Evolutionary conservation across 2,797 vertebrate species (phyloP), one percentile per base, ranked within the genome.

Genomic region (Acanthurus tractus): DNA sequence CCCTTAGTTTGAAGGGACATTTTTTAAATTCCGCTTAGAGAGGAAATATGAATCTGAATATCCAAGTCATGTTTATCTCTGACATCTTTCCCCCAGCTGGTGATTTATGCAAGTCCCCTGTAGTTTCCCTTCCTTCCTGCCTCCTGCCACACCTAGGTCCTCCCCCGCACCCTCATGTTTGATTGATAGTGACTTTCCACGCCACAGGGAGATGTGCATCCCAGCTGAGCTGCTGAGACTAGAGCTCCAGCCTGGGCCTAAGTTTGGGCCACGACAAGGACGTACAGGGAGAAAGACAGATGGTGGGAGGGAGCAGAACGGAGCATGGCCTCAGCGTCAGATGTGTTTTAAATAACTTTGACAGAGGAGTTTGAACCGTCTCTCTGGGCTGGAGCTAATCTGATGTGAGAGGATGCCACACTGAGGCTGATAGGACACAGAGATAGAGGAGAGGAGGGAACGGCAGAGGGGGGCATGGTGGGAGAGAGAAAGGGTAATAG

Each of bases 261-360:
- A 79, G 85, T 92, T 91, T 89, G 81, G 85, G 72, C 85, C 49
- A 20, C 84, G 91, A 88, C 94, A 93, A 93, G 93, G 92, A 91
- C 89, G 40, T 89, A 83, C 58, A 15, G 79, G 50, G 86, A 81
- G 81, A 83, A 67, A 82, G 86, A 88, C 79, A 80, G 88, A 87
- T 84, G 81, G 85, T 49, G 79, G 81, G 89, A 83, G 88, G 82
- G 84, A 82, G 83, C 54, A 53, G 81, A 72, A 45, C 3, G 44
- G 73, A 84, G 74, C 78, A 42, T 57, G 87, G 86, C 91, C 87
- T 88, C 78, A 14, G 86, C 67, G 23, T 92, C 82, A 70, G 76
- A 92, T 91, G 87, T 85, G 91, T 94, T 94, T 93, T 95, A 94
- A 95, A 94, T 95, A 94, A 95, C 92, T 93, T 94, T 95, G 94